These are phyloP conservation scores for Sialia sialis DNA, from an alignment of 2,113 vertebrate species.

Conservation along the genomic window DNA sequence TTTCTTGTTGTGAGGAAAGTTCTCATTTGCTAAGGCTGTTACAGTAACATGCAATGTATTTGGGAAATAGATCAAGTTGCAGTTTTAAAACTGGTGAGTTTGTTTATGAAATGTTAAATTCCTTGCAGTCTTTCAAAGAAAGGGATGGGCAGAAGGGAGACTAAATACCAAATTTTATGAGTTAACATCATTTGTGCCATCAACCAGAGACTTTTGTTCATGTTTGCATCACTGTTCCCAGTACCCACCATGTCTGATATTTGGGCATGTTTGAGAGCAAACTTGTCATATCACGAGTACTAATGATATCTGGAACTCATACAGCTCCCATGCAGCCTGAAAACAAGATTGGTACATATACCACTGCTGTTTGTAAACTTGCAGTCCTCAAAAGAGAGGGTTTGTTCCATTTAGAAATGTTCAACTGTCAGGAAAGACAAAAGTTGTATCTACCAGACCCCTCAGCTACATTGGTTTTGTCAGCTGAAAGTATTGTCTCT, in stretches of 20 bases:
- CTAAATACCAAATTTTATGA: neutral
- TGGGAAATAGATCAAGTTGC: neutral
- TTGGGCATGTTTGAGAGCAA: neutral
- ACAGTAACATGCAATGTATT: neutral
- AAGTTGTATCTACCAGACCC: neutral
- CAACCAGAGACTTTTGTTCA: neutral
- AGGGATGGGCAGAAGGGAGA: neutral
- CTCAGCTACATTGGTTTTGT: neutral
- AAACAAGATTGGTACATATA: neutral
- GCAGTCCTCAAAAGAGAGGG: neutral
- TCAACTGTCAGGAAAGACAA: neutral
- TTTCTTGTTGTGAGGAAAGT: neutral
- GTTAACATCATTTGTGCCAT: neutral
- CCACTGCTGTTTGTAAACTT: neutral
- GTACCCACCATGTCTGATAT: neutral
- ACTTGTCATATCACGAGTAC: neutral
- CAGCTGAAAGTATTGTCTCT: neutral
- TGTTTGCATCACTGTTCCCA: neutral
- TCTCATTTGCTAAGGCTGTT: neutral
- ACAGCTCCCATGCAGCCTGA: neutral
- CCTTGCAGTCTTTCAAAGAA: neutral
- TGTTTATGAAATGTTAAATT: neutral
- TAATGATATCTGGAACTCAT: neutral
- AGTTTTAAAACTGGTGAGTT: neutral
- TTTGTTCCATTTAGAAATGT: neutral